phyloP scores from a whole-genome alignment of 2,888 invertebrate genomes.

The Cryptops parisi region DNA sequence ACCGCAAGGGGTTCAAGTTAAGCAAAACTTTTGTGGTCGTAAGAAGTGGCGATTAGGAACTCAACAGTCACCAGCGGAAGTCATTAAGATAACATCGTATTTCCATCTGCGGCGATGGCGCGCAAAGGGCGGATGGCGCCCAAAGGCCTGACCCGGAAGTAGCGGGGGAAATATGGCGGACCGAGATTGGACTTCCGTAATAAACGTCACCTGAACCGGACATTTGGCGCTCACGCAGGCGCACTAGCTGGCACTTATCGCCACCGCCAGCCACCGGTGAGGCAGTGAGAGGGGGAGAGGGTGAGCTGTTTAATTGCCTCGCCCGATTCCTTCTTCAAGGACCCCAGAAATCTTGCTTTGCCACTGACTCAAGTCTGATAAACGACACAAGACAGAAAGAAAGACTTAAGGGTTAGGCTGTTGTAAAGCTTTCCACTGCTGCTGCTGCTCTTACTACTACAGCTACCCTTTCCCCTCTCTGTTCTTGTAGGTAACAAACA shows the following conservation, averaged over 20 bases:
- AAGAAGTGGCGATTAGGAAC: neutral
- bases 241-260: neutral
- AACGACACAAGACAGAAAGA: too few relatives aligned
- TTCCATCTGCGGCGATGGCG: neutral
- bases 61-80: neutral
- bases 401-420: too few relatives aligned
- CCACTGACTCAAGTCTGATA: too few relatives aligned
- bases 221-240: neutral
- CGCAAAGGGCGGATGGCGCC: neutral
- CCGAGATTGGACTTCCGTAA: neutral
- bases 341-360: too few relatives aligned
- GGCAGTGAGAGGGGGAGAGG: neutral
- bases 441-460: too few relatives aligned
- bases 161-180: neutral
- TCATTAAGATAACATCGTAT: neutral
- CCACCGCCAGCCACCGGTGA: neutral
- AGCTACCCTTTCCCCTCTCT: too few relatives aligned
- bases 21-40: neutral
- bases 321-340: too few relatives aligned
- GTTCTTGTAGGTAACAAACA: too few relatives aligned
- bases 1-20: too few relatives aligned
- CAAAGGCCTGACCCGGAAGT: neutral
- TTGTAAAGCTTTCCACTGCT: too few relatives aligned
- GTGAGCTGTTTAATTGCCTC: neutral
- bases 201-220: neutral